phyloP scores from a whole-genome alignment of 2,888 invertebrate species.

The Monopis laevigella region DNA sequence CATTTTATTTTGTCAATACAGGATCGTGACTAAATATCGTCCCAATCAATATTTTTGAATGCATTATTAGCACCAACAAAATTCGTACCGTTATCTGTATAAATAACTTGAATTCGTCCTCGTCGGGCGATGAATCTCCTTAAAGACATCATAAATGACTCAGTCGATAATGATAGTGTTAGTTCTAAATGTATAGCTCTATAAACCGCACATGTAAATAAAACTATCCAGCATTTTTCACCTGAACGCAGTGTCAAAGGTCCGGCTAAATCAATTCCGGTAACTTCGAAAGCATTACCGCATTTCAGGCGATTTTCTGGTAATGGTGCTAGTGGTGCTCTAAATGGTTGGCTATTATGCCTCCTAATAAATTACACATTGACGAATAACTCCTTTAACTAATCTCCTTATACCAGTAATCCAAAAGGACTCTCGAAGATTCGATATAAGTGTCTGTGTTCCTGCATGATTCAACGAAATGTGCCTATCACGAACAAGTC shows the following conservation, averaged over 20 bases:
- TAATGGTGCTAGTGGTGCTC: neutral
- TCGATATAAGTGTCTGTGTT: conserved; percentile 4
- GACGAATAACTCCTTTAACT: neutral
- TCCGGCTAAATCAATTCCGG: neutral
- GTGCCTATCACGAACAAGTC: conserved; percentile 10
- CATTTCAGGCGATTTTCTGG: neutral
- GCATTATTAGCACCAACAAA: neutral
- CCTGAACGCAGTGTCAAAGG: neutral
- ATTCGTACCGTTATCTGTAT: neutral
- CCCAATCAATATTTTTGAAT: neutral
- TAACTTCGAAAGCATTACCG: neutral
- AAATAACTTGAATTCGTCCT: neutral
- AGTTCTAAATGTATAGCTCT: conserved; percentile 11
- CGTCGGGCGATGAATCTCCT: conserved; percentile 13
- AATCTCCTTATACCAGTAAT: conserved; percentile 7
- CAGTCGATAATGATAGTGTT: neutral
- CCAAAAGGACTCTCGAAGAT: conserved; percentile 12
- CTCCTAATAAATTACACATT: neutral
- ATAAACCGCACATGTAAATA: conserved; percentile 15
- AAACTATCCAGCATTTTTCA: conserved; percentile 2
- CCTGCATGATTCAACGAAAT: conserved; percentile 10
- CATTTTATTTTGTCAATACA: conserved; percentile 16
- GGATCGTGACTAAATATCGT: neutral
- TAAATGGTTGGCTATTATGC: neutral
- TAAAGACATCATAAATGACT: conserved; percentile 3